These are phyloP conservation scores for Mamestra brassicae DNA, from an alignment of 2,888 invertebrate species.

Conservation along the genomic window DNA sequence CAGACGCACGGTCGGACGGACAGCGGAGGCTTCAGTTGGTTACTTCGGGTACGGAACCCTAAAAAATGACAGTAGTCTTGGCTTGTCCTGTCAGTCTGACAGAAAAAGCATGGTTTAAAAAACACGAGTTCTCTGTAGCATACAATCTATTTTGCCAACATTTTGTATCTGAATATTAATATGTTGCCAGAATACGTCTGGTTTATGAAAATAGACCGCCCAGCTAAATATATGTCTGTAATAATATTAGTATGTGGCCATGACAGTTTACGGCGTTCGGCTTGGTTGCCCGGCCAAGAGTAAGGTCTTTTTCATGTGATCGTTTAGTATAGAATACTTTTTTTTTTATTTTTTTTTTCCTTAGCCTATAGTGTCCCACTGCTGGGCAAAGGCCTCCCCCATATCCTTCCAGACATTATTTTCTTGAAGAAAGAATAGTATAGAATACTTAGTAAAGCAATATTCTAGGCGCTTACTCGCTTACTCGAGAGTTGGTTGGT, in stretches of 20 bases:
- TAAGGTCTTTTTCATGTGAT: conserved; percentile 51
- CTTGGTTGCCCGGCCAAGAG: conserved; percentile 53
- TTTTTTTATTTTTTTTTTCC: too few species aligned
- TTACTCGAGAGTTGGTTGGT: too few species aligned
- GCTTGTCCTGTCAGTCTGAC: background rate
- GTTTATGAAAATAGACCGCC: conserved; percentile 55
- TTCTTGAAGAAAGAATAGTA: too few species aligned
- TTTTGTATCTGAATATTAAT: conserved; percentile 14
- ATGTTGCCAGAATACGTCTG: conserved; percentile 53
- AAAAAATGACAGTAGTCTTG: background rate
- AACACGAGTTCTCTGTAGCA: background rate
- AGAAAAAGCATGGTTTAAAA: background rate
- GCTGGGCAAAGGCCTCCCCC: too few species aligned
- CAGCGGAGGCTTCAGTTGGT: too few species aligned
- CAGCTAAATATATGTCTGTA: conserved; percentile 58
- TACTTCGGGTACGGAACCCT: too few species aligned
- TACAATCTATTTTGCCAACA: background rate
- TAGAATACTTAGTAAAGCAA: background rate
- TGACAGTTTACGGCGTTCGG: conserved; percentile 55
- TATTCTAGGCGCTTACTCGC: too few species aligned
- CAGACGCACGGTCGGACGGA: too few species aligned
- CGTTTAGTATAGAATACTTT: background rate
- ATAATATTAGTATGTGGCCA: conserved; percentile 50
- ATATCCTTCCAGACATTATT: too few species aligned
- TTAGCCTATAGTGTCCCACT: too few species aligned